phyloP scores from a whole-genome alignment of 1,140 invertebrate genomes.

The Gerris buenoi region DNA sequence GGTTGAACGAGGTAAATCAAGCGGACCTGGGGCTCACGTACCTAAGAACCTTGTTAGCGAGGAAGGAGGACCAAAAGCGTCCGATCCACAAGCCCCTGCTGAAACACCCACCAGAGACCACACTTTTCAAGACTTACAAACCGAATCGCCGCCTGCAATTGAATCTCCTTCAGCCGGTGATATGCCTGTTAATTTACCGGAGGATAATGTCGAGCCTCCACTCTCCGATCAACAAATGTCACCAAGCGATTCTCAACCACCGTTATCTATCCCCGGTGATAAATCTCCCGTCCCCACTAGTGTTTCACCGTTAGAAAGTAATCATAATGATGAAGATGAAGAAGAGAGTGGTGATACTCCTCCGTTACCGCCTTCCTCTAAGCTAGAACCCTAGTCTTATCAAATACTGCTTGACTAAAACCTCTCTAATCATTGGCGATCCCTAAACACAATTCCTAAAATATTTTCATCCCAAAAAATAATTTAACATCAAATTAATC shows the following conservation, averaged over 20 bases:
- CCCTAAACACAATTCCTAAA: too few relatives aligned
- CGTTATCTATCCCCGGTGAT: not conserved
- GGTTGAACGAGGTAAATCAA: conserved; percentile 34
- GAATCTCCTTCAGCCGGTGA: not conserved
- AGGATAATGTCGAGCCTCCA: not conserved
- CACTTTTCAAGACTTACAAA: not conserved
- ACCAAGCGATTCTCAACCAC: not conserved
- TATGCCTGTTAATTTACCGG: not conserved
- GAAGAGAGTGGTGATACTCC: not conserved
- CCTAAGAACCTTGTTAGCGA: conserved; percentile 40
- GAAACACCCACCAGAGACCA: conserved; percentile 1
- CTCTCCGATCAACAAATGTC: not conserved
- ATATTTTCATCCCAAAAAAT: too few relatives aligned
- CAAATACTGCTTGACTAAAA: not conserved
- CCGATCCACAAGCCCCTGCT: conserved; percentile 16
- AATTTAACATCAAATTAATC: too few relatives aligned
- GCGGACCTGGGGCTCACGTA: conserved; percentile 35
- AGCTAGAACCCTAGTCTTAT: not conserved
- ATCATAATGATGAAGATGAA: not conserved
- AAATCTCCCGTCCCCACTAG: not conserved
- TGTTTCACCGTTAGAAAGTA: not conserved
- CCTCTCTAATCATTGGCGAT: too few relatives aligned
- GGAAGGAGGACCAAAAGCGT: conserved; percentile 24
- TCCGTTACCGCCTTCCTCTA: not conserved
- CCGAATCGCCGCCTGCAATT: not conserved